Evolutionary conservation across 2,797 vertebrate species (phyloP), one percentile per base, ranked within the genome.

Genomic region (Mus minutoides): DNA sequence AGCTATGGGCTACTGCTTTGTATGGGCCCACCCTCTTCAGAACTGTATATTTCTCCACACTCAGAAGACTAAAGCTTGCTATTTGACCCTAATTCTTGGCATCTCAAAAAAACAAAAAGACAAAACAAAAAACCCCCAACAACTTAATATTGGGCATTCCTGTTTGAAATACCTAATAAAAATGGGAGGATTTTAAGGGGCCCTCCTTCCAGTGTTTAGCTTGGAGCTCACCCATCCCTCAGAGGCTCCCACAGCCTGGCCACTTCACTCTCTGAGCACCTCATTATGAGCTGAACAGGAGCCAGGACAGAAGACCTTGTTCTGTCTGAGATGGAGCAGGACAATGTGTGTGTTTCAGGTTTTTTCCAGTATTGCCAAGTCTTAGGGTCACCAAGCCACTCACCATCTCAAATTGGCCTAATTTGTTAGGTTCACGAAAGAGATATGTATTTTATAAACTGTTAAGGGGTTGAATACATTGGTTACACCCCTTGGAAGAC

Each of bases 111-210:
- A 75, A 75, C n/a, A n/a, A n/a, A n/a, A n/a, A n/a, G n/a, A n/a
- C n/a, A n/a, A n/a, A n/a, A n/a, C n/a, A n/a, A n/a, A n/a, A n/a
- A n/a, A n/a, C n/a, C n/a, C n/a, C n/a, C n/a, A 73, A 29, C 7
- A 80, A 79, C 85, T 91, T 94, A 91, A 46, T 46, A 88, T 83
- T 91, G 85, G 67, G 78, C 62, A 94, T 90, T 95, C 80, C 21
- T 90, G 24, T 94, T 94, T 94, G 90, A 91, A 97, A 92, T 95
- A 31, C n/a, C 78, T 92, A 92, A 87, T 96, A 71, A 96, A 96
- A 96, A 80, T 79, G 76, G 84, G 77, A 86, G 26, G 79, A 87
- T 86, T 96, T 90, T 69, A 71, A 92, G 90, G 96, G 94, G 71
- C 89, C 67, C 37, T 96, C 80, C 79, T 93, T 93, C 79, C 64